Conservation (phyloP, 2,888 invertebrate genomes). For the Zaprionus lineosus region DNA sequence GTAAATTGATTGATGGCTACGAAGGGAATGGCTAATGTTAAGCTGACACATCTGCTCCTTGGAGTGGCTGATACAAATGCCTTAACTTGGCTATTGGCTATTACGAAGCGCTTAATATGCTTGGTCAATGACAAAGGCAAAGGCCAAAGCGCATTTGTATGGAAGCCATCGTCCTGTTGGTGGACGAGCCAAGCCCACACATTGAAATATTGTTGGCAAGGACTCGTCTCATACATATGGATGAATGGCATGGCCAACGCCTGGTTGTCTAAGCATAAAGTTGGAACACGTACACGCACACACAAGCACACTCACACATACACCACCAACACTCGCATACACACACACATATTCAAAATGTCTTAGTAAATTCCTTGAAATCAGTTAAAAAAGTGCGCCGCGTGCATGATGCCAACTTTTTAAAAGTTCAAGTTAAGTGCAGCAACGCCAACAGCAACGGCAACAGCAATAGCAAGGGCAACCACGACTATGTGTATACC, state of each 20-base stretch:
- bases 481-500: conserved; percentile 26
- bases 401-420: conserved; percentile 59
- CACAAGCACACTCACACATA: too few relatives aligned
- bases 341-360: conserved; percentile 29
- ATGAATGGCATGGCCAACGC: conserved; percentile 48
- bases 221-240: conserved; percentile 29
- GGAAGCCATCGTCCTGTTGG: conserved; percentile 59
- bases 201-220: conserved; percentile 21
- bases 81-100: conserved; percentile 44
- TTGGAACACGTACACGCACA: too few relatives aligned
- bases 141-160: conserved; percentile 66
- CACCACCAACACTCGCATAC: too few relatives aligned
- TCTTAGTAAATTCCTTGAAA: conserved; percentile 62
- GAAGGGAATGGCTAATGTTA: conserved; percentile 32
- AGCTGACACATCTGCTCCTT: conserved; percentile 8
- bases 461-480: conserved; percentile 21
- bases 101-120: conserved; percentile 56
- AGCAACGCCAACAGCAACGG: conserved; percentile 39
- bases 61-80: conserved; percentile 20
- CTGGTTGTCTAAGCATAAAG: conserved; percentile 43
- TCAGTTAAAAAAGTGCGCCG: conserved; percentile 31
- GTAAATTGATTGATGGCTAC: conserved; percentile 43
- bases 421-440: conserved; percentile 65
- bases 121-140: conserved; percentile 65
- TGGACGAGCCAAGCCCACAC: conserved; percentile 31